A percentile compares a stretch with the other conserved stretches of the same genome.
Evolutionary conservation across 2,113 vertebrate species (phyloP).

Genomic region (Plecturocebus donacophilus): DNA sequence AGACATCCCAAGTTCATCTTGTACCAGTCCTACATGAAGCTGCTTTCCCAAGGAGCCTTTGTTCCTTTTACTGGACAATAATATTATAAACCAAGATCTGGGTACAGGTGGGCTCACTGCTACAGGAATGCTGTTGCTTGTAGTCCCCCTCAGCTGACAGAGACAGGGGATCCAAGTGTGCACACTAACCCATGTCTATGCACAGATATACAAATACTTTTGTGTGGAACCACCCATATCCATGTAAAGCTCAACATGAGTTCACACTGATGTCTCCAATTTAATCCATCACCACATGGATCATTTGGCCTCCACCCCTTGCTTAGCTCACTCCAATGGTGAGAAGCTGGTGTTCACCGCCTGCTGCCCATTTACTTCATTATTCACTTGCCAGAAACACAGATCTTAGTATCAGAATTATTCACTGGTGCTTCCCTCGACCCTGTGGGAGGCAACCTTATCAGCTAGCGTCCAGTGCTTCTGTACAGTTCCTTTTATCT

Average conservation of each 20-base stretch:
- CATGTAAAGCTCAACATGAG: accelerated
- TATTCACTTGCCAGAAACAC: background rate
- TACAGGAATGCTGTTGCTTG: accelerated
- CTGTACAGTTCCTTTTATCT: background rate
- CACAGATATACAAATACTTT: accelerated
- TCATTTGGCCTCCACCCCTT: too few relatives aligned
- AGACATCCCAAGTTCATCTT: background rate
- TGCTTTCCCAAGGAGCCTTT: background rate
- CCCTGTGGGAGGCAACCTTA: accelerated
- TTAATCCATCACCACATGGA: accelerated
- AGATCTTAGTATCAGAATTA: background rate
- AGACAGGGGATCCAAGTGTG: accelerated
- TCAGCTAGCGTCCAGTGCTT: background rate
- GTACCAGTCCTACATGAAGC: accelerated
- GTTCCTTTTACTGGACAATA: background rate
- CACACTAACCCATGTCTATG: accelerated
- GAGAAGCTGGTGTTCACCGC: background rate
- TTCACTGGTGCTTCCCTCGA: too few relatives aligned
- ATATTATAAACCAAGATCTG: background rate
- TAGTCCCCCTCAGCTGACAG: background rate
- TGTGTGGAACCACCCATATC: accelerated
- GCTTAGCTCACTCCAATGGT: accelerated
- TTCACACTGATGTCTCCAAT: accelerated
- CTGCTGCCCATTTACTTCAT: too few relatives aligned
- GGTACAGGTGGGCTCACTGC: accelerated